Base-by-base conservation (phyloP, 2,113 vertebrate genomes). In the Sardina pilchardus region DNA sequence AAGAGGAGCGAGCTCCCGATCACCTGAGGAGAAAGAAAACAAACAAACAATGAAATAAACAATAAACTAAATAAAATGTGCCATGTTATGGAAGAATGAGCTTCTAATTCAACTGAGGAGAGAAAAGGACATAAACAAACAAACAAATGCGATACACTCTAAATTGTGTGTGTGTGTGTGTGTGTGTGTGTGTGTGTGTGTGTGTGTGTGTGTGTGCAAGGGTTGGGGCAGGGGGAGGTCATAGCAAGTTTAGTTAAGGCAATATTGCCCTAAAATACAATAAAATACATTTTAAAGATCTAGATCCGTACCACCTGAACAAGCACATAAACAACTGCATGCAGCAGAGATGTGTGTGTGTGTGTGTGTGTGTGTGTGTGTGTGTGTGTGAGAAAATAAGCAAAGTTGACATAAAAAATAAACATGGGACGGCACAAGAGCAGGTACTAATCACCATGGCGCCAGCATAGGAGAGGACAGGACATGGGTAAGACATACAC, bases 1-100 rank as follows among this genome's bases (percentile, higher is more conserved):
- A 99, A 99, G 86, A 99, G 96, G 80, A 99, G 96, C 67, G 98
- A 99, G 94, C 98, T 99, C 91, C 98, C 98, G 0, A 99, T 99
- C 83, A 99, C 98, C 98, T 99, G 94, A 2, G 6, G 81, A 59
- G 81, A 59, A 6, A 86, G 17, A 81, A 39, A 14, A 48, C 47
- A 48, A 34, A 30, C 7, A 75, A 30, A 75, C 10, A 78, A 14
- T n/a, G 8, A n/a, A 24, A n/a, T 63, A n/a, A n/a, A 21, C 17
- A n/a, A 67, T 6, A 59, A 67, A 63, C 59, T 26, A 63, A 12
- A n/a, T n/a, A n/a, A n/a, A n/a, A n/a, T n/a, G n/a, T n/a, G n/a
- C n/a, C n/a, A n/a, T 26, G 24, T 59, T 59, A 6, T 59, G 53
- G 4, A 63, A 10, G 56, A n/a, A 17, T 19, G 10, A 56, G 45